Evolutionary conservation across 2,113 vertebrate species (phyloP).

Genomic region (Oreotrochilus melanogaster): DNA sequence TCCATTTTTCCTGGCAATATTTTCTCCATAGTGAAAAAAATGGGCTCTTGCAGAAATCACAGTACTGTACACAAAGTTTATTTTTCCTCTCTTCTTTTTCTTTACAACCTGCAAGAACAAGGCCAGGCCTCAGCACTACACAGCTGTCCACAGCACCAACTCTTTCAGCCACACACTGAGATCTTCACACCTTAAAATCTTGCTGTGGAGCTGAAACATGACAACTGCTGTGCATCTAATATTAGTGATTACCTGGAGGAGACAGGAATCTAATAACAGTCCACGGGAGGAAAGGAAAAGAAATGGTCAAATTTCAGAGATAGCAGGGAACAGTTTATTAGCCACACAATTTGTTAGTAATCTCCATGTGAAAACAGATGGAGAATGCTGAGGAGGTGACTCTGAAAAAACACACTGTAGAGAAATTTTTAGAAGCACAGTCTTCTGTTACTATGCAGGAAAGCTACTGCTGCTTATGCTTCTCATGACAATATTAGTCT

Average conservation of each 20-base stretch:
- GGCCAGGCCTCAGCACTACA: neutral
- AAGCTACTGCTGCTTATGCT: neutral
- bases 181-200: neutral
- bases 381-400: slow-evolving; percentile 5
- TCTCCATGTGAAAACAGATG: slow-evolving; percentile 40
- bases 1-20: neutral
- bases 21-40: neutral
- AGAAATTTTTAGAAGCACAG: slow-evolving; percentile 59
- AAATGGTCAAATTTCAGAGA: slow-evolving; percentile 10
- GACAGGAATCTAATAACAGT: neutral
- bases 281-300: neutral
- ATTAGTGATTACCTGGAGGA: neutral
- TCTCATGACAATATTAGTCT: slow-evolving; percentile 20
- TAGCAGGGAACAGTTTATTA: slow-evolving; percentile 36
- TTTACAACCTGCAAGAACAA: neutral
- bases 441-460: slow-evolving; percentile 65
- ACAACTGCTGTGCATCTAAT: neutral
- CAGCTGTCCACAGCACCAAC: neutral
- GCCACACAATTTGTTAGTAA: slow-evolving; percentile 53
- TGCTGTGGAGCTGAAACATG: neutral
- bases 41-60: neutral
- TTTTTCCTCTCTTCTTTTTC: neutral
- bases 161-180: neutral
- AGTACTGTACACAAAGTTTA: neutral
- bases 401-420: slow-evolving; percentile 29